Conservation (phyloP, 2,888 invertebrate genomes). For the Aquatica leii region DNA sequence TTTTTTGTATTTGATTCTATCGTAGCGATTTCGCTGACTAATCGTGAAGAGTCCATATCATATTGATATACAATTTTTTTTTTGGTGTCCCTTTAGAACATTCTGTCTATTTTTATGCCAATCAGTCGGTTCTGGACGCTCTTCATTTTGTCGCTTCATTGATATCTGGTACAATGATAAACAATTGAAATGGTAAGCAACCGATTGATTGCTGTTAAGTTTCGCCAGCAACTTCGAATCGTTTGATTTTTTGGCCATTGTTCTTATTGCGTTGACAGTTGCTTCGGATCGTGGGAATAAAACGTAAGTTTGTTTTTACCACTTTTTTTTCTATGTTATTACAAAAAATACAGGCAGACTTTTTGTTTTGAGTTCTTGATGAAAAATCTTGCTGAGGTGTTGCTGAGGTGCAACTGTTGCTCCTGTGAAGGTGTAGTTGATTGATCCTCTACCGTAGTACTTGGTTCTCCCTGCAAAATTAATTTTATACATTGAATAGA, state of each 20-base stretch:
- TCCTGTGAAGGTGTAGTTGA: neutral
- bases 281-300: no score
- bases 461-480: neutral
- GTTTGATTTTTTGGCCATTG: no score
- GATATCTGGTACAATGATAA: neutral
- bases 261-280: no score
- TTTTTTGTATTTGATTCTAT: neutral
- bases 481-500: neutral
- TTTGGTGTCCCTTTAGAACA: no score
- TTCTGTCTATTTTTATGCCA: neutral
- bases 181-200: neutral
- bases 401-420: neutral
- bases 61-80: no score
- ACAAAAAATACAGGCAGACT: no score
- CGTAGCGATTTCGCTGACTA: neutral
- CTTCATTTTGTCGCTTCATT: no score
- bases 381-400: neutral
- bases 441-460: neutral
- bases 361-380: no score
- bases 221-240: no score
- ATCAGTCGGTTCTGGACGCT: neutral
- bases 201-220: no score
- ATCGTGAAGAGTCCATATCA: neutral
- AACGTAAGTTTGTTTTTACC: no score
- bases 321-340: no score